These are phyloP conservation scores for Eleginops maclovinus DNA, from an alignment of 2,113 vertebrate species.

Conservation along the genomic window DNA sequence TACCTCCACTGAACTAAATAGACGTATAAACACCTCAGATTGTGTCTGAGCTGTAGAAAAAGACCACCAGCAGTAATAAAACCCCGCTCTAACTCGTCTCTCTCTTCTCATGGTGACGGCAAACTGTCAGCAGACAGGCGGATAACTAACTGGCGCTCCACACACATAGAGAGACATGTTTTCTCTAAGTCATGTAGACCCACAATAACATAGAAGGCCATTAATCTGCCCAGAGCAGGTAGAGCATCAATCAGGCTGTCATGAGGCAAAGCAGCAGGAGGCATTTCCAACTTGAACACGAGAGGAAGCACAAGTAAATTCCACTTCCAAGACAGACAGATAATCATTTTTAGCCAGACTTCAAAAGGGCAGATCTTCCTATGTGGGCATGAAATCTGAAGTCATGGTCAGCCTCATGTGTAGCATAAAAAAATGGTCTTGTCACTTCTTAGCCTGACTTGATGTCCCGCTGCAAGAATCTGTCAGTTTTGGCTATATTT, in stretches of 20 bases:
- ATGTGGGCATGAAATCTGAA: slow-evolving; percentile 18
- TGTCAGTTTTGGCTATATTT: slow-evolving; percentile 2
- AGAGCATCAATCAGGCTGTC: slow-evolving; percentile 72
- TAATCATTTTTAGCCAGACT: slow-evolving; percentile 29
- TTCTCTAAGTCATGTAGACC: slow-evolving; percentile 38
- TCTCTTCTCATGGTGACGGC: neutral
- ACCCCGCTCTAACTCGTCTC: slow-evolving; percentile 12
- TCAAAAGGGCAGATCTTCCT: slow-evolving; percentile 34
- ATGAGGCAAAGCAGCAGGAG: slow-evolving; percentile 35
- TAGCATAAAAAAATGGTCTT: slow-evolving; percentile 7
- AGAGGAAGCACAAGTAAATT: slow-evolving; percentile 44
- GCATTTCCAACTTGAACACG: slow-evolving; percentile 55
- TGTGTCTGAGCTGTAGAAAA: slow-evolving; percentile 32
- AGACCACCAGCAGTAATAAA: slow-evolving; percentile 24
- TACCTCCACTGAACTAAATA: slow-evolving; percentile 37
- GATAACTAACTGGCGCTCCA: slow-evolving; percentile 34
- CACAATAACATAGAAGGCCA: slow-evolving; percentile 29
- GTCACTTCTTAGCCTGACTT: neutral
- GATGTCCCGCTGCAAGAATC: neutral
- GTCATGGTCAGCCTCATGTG: neutral
- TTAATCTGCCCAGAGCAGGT: slow-evolving; percentile 49
- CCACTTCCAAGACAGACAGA: slow-evolving; percentile 25
- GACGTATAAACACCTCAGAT: slow-evolving; percentile 22
- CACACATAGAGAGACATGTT: slow-evolving; percentile 28
- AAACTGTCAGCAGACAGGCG: slow-evolving; percentile 35